A percentile compares a stretch with the other conserved stretches of the same genome.
Evolutionary conservation across 2,888 invertebrate species (phyloP).

Genomic region (Galeopsomyia nigrocyanea): DNA sequence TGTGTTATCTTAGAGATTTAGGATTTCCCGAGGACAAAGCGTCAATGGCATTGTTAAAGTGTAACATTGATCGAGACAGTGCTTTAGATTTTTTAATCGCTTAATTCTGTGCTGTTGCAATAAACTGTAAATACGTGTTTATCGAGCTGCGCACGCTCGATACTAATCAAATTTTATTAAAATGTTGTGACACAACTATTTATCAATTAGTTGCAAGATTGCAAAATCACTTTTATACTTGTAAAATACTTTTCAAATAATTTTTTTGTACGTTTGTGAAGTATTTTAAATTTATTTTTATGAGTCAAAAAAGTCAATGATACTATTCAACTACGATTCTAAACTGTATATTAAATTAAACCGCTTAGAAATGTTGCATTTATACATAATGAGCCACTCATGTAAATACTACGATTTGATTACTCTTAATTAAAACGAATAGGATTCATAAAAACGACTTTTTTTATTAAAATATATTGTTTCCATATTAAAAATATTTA

Average conservation of each 20-base stretch:
- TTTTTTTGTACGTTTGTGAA: conserved; percentile 39
- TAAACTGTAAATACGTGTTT: conserved; percentile 47
- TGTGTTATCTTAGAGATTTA: conserved; percentile 83
- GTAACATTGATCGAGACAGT: conserved; percentile 86
- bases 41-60: conserved; percentile 80
- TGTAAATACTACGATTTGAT: conserved; percentile 45
- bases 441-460: conserved; percentile 23
- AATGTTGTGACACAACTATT: conserved; percentile 42
- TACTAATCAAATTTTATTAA: conserved; percentile 43
- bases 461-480: conserved; percentile 36
- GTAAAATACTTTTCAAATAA: conserved; percentile 42
- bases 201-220: conserved; percentile 40
- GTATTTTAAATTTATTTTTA: conserved; percentile 37
- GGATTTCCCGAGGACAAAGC: conserved; percentile 86
- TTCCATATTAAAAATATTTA: conserved; percentile 23
- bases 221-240: conserved; percentile 43
- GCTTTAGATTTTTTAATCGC: conserved; percentile 87
- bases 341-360: conserved; percentile 22
- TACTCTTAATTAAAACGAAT: conserved; percentile 38
- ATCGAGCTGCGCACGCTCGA: conserved; percentile 11
- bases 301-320: conserved; percentile 19
- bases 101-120: conserved; percentile 68
- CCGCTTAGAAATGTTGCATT: conserved; percentile 44
- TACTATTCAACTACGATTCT: conserved; percentile 16
- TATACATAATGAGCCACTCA: conserved; percentile 29